A percentile compares a stretch with the other conserved stretches of the same genome.
Evolutionary conservation across 2,113 vertebrate genomes (phyloP).

Genomic region (Aramus guarauna): DNA sequence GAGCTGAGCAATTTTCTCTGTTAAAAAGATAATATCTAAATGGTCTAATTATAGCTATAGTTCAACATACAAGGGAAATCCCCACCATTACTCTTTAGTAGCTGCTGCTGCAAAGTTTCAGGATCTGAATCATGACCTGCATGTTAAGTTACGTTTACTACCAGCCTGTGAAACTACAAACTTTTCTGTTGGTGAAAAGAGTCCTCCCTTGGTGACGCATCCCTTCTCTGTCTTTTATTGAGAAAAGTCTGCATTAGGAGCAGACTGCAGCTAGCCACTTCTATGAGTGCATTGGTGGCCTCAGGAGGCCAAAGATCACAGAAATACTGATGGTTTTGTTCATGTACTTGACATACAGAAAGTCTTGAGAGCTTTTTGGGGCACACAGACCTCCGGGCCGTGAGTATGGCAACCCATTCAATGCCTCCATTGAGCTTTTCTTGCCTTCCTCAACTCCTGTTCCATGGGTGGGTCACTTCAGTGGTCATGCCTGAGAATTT

Average conservation of each 20-base stretch:
- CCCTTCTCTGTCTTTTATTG: neutral
- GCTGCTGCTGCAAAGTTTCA: neutral
- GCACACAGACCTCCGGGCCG: neutral
- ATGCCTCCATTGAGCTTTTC: neutral
- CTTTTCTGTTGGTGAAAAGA: neutral
- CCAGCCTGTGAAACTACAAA: neutral
- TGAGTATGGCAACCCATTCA: neutral
- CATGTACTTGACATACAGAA: neutral
- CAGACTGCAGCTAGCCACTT: neutral
- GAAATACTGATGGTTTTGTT: neutral
- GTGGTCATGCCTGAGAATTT: neutral
- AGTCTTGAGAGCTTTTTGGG: neutral
- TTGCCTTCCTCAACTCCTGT: neutral
- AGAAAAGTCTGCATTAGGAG: neutral
- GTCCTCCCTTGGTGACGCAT: neutral
- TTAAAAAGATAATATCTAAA: conserved; percentile 48
- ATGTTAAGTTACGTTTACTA: conserved; percentile 37
- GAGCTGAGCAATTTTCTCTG: conserved; percentile 10
- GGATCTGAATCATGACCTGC: neutral
- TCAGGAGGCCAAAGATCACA: neutral
- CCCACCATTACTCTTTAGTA: conserved; percentile 6
- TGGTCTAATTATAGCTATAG: conserved; percentile 42
- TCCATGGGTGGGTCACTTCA: neutral
- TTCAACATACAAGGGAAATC: conserved; percentile 19
- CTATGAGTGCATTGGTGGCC: neutral